Conservation (phyloP, 2,113 vertebrate genomes). For the Apus apus region DNA sequence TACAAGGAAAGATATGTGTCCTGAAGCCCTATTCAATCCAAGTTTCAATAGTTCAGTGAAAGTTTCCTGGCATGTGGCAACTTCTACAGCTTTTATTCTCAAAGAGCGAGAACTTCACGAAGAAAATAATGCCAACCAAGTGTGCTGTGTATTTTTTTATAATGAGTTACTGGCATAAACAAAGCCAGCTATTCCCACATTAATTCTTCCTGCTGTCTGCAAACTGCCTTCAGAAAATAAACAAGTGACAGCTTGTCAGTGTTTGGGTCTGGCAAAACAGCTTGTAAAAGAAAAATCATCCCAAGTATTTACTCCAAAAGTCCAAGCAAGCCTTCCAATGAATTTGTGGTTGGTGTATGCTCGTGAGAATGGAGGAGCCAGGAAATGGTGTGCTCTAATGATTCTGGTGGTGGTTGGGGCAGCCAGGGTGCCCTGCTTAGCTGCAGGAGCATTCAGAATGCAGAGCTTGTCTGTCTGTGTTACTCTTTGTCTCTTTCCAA, state of each 20-base stretch:
- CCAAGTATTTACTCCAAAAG: not conserved
- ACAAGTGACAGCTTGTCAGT: not conserved
- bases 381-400: fast-evolving
- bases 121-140: not conserved
- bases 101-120: not conserved
- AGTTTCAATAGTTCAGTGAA: not conserved
- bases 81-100: not conserved
- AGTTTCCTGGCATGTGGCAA: not conserved
- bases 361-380: not conserved
- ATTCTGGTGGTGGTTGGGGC: fast-evolving
- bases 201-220: not conserved
- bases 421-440: not conserved
- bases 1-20: not conserved
- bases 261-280: not conserved
- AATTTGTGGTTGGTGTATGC: not conserved
- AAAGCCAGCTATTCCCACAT: fast-evolving
- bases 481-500: not conserved
- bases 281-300: not conserved
- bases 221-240: not conserved
- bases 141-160: not conserved
- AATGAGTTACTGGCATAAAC: not conserved
- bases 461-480: not conserved
- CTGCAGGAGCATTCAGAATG: not conserved
- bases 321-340: not conserved
- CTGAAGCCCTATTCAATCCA: not conserved